These are phyloP conservation scores for Cyanocitta stelleri DNA, from an alignment of 2,113 vertebrate genomes.

Conservation along the genomic window DNA sequence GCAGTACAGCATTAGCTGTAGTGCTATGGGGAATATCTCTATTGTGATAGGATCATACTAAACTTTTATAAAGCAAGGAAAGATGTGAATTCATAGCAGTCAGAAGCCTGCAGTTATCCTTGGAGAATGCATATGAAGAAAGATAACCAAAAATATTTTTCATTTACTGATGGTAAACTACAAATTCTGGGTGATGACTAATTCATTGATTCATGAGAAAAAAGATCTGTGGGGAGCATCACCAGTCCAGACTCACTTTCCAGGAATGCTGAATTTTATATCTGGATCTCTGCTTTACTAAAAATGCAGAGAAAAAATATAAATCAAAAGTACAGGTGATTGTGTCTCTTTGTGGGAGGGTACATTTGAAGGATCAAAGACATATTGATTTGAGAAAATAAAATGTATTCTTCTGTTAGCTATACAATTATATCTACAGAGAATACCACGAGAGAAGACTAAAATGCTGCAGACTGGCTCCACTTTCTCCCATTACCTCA, in stretches of 20 bases:
- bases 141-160: background rate
- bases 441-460: background rate
- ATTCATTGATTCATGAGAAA: background rate
- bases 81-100: background rate
- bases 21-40: background rate
- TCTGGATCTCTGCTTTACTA: background rate
- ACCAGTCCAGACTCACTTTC: background rate
- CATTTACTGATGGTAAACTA: background rate
- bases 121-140: background rate
- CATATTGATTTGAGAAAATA: background rate
- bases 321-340: background rate
- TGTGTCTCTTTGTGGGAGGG: background rate
- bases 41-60: rapidly evolving
- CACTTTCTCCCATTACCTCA: background rate
- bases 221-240: background rate
- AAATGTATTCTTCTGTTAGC: background rate
- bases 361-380: background rate
- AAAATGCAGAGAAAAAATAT: background rate
- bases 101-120: background rate
- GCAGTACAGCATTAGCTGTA: background rate
- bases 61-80: background rate
- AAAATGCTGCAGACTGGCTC: background rate
- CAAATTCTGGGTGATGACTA: background rate
- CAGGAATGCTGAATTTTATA: background rate
- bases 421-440: background rate